These are phyloP conservation scores for Dendrocincla tyrannina DNA, from an alignment of 2,797 vertebrate genomes.

Conservation along the genomic window DNA sequence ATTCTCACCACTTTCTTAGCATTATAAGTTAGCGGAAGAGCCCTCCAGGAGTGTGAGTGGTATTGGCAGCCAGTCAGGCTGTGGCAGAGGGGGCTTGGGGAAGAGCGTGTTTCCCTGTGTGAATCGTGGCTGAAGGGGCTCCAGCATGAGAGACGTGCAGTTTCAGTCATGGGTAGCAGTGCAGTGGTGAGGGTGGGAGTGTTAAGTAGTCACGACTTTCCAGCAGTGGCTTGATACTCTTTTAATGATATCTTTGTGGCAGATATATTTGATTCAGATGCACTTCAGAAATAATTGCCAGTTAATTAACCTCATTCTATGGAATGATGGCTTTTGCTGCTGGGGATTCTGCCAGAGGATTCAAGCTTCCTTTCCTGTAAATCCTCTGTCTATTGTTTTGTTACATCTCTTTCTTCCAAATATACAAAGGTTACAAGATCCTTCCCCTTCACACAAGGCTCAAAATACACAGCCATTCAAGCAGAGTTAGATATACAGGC, in stretches of 20 bases:
- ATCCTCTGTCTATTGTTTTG: neutral
- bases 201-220: neutral
- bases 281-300: constrained; percentile 13
- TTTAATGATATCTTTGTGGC: neutral
- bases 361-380: constrained; percentile 1
- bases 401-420: neutral
- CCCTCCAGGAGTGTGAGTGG: neutral
- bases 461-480: neutral
- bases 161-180: neutral
- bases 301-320: constrained; percentile 17
- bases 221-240: neutral
- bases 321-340: neutral
- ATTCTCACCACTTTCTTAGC: neutral
- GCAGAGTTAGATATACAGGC: neutral
- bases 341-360: neutral
- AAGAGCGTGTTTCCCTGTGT: neutral
- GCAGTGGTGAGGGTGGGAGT: neutral
- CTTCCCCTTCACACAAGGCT: neutral
- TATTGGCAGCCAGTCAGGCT: neutral
- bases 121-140: neutral
- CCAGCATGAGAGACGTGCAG: neutral
- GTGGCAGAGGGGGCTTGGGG: neutral
- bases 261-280: constrained; percentile 4
- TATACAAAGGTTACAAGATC: neutral
- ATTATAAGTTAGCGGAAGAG: neutral